phyloP scores from a whole-genome alignment of 2,797 vertebrate species.

The Acrocephalus scirpaceus region DNA sequence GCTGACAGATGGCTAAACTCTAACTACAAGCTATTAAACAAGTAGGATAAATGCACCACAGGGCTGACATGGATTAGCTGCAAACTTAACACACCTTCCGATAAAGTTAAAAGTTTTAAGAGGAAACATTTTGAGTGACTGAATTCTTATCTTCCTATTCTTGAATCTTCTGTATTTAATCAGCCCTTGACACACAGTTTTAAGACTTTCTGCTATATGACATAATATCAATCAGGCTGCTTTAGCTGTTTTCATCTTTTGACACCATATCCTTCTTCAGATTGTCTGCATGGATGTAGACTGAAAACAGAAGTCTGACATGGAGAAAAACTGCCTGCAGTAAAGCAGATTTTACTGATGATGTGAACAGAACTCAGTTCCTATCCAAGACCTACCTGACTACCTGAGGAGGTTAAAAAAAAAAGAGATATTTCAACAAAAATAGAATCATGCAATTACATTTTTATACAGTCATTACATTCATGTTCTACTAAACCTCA shows the following conservation, averaged over 20 bases:
- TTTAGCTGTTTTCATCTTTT: not conserved
- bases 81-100: not conserved
- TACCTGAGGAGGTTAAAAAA: not conserved
- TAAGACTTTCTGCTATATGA: not conserved
- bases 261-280: not conserved
- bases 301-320: not conserved
- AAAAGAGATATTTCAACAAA: not conserved
- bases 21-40: not conserved
- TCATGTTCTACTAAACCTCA: not conserved
- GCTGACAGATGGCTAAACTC: constrained; percentile 27
- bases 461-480: not conserved
- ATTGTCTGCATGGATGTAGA: not conserved
- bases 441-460: not conserved
- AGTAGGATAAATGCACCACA: not conserved
- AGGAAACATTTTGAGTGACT: not conserved
- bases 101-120: not conserved
- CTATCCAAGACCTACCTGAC: not conserved
- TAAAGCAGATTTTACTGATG: not conserved
- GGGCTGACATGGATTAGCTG: not conserved
- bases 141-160: not conserved
- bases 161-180: not conserved
- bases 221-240: not conserved
- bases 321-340: not conserved
- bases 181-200: not conserved
- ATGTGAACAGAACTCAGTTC: not conserved